A percentile compares a stretch with the other conserved stretches of the same genome.
Evolutionary conservation across 2,888 invertebrate species (phyloP).

Genomic region (Nomada lathburiana): DNA sequence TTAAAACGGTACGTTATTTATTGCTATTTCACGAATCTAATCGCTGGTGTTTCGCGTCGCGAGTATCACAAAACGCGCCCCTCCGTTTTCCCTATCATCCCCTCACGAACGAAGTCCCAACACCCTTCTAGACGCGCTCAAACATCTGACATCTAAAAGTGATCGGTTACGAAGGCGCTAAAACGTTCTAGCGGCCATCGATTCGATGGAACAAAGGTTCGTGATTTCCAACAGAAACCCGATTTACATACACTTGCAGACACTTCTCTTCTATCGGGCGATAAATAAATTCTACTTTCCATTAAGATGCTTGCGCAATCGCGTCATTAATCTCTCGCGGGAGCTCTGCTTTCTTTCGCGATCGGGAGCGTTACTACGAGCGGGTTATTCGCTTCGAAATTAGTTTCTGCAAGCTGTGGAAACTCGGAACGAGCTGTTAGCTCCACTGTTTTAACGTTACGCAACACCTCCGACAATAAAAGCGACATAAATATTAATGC

Average conservation of each 20-base stretch:
- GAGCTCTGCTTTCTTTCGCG: not conserved
- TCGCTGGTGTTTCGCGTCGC: not conserved
- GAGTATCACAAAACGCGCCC: not conserved
- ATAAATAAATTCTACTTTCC: constrained; percentile 21
- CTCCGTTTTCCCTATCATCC: not conserved
- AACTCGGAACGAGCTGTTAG: not conserved
- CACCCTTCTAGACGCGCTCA: not conserved
- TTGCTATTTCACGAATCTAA: constrained; percentile 4
- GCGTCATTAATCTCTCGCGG: constrained; percentile 2
- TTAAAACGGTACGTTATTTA: constrained; percentile 26
- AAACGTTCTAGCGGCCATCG: not conserved
- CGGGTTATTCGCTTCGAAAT: not conserved
- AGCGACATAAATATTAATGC: constrained; percentile 34
- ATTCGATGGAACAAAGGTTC: not conserved
- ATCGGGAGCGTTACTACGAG: not conserved
- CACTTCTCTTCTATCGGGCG: not conserved
- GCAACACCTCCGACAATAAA: constrained; percentile 15
- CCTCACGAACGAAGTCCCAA: not conserved
- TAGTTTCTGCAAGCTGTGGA: not conserved
- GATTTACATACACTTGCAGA: not conserved
- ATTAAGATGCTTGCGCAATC: constrained; percentile 12
- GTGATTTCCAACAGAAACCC: not conserved
- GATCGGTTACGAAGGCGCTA: not conserved
- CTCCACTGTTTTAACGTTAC: not conserved
- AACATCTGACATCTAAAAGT: not conserved